Evolutionary conservation across 2,888 invertebrate genomes (phyloP), one percentile per base, ranked within the genome.

Genomic region (Mamestra brassicae): DNA sequence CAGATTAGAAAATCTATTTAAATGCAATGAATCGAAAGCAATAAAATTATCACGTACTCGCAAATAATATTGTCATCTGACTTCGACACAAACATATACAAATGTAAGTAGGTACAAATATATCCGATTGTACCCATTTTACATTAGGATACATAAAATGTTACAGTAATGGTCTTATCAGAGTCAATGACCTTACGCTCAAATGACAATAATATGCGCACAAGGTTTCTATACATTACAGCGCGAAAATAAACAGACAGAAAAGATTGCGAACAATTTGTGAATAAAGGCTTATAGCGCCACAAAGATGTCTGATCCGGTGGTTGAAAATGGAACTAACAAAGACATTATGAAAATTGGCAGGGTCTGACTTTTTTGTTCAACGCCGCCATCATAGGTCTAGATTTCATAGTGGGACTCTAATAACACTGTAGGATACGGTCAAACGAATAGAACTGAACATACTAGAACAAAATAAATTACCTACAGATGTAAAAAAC

Each of bases 131-230:
- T 83, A 72, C 62, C 57, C 64, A 71, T 83, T 75, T 83, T 15
- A 72, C 52, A 74, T 84, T 79, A 71, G 75, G 73, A 64, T 66
- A 64, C 60, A 71, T 76, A 67, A 73, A 84, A 81, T 81, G 60
- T 78, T 78, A 78, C 82, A 47, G 68, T 55, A 71, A 63, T 75
- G 54, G 55, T 73, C 75, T 85, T 85, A 85, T 84, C 82, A 76
- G 55, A 71, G 84, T 82, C 81, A 82, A 72, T 83, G 84, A 82
- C 81, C 81, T 83, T 83, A 80, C 69, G 66, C 36, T 81, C 65
- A 83, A 82, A 83, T 82, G 57, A 83, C 80, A 70, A 80, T 70
- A 83, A 75, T 79, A 72, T 76, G 61, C 74, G 58, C 54, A 74
- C 67, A 83, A 61, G 76, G 75, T 81, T 73, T 70, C 66, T 57